Evolutionary conservation across 1,140 invertebrate genomes (phyloP).

Genomic region (Monomorium pharaonis): DNA sequence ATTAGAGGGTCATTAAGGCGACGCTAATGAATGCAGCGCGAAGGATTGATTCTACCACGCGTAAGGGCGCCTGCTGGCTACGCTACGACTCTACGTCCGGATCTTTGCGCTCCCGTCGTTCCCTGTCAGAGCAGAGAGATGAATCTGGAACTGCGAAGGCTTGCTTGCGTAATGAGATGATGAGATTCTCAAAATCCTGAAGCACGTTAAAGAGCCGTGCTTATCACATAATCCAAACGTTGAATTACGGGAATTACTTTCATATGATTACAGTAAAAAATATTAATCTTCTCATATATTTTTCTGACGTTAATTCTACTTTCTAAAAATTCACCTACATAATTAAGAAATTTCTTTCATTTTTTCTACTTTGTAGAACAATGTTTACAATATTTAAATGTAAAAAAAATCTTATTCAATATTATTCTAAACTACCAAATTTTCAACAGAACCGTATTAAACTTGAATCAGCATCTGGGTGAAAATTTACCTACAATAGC

Average conservation of each 20-base stretch:
- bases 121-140: neutral
- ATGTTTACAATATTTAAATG: no score
- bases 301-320: no score
- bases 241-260: neutral
- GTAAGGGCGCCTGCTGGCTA: neutral
- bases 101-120: conserved; percentile 43
- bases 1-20: conserved; percentile 72
- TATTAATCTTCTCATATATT: neutral
- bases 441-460: no score
- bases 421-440: no score
- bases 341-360: no score
- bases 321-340: no score
- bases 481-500: no score
- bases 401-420: no score
- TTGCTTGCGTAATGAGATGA: conserved; percentile 22
- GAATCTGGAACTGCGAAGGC: neutral
- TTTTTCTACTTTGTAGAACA: no score
- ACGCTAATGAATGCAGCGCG: conserved; percentile 73
- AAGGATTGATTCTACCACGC: conserved; percentile 69
- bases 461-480: no score
- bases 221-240: neutral
- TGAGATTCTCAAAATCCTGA: neutral
- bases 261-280: neutral
- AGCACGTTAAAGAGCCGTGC: neutral
- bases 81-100: conserved; percentile 29